Conservation (phyloP, 2,888 invertebrate genomes). For the Drosophila pullipes region DNA sequence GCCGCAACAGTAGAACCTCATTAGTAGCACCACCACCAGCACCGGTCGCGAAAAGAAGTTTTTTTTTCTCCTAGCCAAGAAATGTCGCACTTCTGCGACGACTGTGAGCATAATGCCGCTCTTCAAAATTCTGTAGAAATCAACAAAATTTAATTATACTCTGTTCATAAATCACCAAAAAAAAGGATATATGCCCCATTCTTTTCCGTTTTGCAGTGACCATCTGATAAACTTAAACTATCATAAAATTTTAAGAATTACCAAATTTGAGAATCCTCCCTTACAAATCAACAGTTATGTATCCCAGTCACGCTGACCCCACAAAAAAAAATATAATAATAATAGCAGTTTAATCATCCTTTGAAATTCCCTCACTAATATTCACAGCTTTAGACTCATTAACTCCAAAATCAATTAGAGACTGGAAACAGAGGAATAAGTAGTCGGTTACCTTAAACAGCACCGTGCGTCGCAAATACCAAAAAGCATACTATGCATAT, state of each 20-base stretch:
- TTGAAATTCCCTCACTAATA: not conserved
- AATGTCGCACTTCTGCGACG: constrained; percentile 9
- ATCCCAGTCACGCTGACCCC: not conserved
- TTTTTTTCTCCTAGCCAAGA: not conserved
- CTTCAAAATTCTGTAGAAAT: constrained; percentile 11
- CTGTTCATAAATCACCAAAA: not conserved
- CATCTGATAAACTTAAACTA: not conserved
- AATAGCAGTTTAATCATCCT: not conserved
- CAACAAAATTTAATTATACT: constrained; percentile 3
- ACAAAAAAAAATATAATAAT: not conserved
- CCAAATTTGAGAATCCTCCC: not conserved
- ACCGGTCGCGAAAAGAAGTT: constrained; percentile 2
- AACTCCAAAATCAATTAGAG: not conserved
- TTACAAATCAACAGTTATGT: not conserved
- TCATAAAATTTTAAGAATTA: not conserved
- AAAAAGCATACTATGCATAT: constrained; percentile 13
- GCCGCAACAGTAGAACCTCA: constrained; percentile 14
- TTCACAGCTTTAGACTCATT: not conserved
- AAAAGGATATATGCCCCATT: not conserved
- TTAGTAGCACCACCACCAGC: constrained; percentile 2
- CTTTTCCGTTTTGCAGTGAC: not conserved
- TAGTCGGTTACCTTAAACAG: not conserved
- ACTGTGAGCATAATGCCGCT: constrained; percentile 22
- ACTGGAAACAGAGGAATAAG: not conserved
- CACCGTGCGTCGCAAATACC: not conserved